Base-by-base conservation (phyloP, 2,113 vertebrate genomes). In the Circaetus cinerascens region DNA sequence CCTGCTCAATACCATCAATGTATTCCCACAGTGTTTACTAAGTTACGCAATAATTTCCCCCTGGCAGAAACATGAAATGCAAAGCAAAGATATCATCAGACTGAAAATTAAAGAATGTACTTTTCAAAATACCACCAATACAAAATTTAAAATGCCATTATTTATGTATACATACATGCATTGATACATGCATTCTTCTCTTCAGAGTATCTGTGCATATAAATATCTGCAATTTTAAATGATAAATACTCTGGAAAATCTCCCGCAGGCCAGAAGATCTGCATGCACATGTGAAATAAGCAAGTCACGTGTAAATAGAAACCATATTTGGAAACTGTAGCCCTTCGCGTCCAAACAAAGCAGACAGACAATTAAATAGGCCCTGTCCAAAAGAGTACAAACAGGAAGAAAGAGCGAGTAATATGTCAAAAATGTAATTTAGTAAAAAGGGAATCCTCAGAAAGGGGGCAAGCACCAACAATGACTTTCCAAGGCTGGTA, bases 261-360 rank as follows among this genome's bases (percentile, higher is more conserved):
- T 91, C 73, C 68, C 9, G 1, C 9, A 29, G 51, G 48, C 56
- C 62, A 75, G 72, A 88, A 59, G 26, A 93, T 60, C 72, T 84
- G n/a, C 55, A n/a, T 41, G 66, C 56, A 89, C 29, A 19, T 40
- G 67, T 29, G 51, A 86, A 96, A 93, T n/a, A 95, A 88, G 21
- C 79, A 86, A 83, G 76, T 62, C 60, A 63, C 15, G 38, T 25
- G 45, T 87, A 95, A 95, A 91, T 1, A 95, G 66, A 95, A 94
- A 89, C 75, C 43, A 17, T 56, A 56, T 73, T 91, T 95, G 69
- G 90, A 84, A 96, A 94, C 56, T 20, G 55, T 38, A 83, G 68
- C 51, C 26, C 30, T 97, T 93, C 67, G 32, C 17, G 53, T 76
- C 71, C 90, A 95, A 79, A 88, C 69, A 93, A 95, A 92, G 38